Evolutionary conservation across 2,888 invertebrate species (phyloP).

Genomic region (Eristalinus aeneus): DNA sequence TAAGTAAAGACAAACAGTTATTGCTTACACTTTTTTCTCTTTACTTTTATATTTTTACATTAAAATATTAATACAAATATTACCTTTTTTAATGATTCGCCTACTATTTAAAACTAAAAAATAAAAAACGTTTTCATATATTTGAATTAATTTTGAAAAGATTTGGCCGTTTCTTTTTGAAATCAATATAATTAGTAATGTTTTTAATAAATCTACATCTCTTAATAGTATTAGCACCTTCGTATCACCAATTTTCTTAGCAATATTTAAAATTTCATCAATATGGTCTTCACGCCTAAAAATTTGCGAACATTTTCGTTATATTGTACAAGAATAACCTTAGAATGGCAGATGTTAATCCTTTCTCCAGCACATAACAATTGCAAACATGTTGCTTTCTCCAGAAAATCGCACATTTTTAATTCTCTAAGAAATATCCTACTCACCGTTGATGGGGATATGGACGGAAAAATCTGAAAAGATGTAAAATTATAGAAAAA

Average conservation of each 20-base stretch:
- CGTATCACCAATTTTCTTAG: slow-evolving; percentile 48
- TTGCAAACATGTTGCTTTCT: slow-evolving; percentile 90
- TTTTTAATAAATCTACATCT: not conserved
- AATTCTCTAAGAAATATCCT: slow-evolving; percentile 84
- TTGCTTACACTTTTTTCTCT: no score
- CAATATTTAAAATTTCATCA: slow-evolving; percentile 84
- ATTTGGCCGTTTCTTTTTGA: not conserved
- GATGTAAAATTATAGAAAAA: not conserved
- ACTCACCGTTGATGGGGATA: slow-evolving; percentile 74
- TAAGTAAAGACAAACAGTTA: no score
- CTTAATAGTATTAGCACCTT: slow-evolving; percentile 59
- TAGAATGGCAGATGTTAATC: slow-evolving; percentile 89
- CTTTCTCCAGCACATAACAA: slow-evolving; percentile 89
- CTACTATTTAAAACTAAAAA: not conserved
- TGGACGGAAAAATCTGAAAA: slow-evolving; percentile 78
- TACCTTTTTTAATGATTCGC: not conserved
- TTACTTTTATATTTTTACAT: no score
- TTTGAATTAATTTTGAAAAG: not conserved
- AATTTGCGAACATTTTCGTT: slow-evolving; percentile 91
- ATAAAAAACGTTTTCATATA: not conserved
- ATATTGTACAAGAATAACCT: slow-evolving; percentile 91
- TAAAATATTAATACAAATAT: not conserved
- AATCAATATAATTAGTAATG: not conserved
- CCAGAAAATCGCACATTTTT: slow-evolving; percentile 89
- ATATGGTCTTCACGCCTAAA: slow-evolving; percentile 89